phyloP scores from a whole-genome alignment of 2,797 vertebrate species.

The Dendrocincla tyrannina region DNA sequence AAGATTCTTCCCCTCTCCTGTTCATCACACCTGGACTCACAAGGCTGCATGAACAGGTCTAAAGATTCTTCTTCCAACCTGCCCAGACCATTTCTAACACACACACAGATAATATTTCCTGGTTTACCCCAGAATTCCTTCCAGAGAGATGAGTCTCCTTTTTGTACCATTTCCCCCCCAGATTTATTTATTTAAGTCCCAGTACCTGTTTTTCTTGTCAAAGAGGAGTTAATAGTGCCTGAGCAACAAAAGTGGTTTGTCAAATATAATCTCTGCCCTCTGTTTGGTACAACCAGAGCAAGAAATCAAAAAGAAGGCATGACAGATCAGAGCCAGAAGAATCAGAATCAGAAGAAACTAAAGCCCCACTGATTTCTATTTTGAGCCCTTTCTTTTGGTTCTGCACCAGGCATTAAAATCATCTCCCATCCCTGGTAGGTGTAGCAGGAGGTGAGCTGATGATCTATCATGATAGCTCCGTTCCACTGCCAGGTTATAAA shows the following conservation, averaged over 20 bases:
- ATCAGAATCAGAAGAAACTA: background rate
- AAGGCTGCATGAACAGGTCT: background rate
- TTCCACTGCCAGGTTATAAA: background rate
- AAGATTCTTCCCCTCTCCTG: background rate
- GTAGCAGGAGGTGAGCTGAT: background rate
- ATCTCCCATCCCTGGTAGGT: background rate
- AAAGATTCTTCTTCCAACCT: background rate
- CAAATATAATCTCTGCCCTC: background rate
- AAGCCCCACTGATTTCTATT: background rate
- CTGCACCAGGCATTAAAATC: background rate
- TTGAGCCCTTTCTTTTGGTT: slow-evolving; percentile 31
- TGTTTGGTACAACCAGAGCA: background rate
- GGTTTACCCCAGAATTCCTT: background rate
- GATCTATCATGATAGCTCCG: background rate
- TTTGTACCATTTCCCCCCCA: background rate
- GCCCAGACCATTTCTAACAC: background rate
- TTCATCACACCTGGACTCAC: background rate
- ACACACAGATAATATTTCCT: background rate
- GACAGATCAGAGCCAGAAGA: background rate
- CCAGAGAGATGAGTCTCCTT: background rate
- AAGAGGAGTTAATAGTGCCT: background rate
- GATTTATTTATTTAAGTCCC: background rate
- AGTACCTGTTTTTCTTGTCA: background rate
- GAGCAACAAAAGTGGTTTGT: background rate
- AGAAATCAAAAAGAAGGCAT: slow-evolving; percentile 7